These are phyloP conservation scores for Cyanoliseus patagonus DNA, from an alignment of 2,113 vertebrate species.

Conservation along the genomic window DNA sequence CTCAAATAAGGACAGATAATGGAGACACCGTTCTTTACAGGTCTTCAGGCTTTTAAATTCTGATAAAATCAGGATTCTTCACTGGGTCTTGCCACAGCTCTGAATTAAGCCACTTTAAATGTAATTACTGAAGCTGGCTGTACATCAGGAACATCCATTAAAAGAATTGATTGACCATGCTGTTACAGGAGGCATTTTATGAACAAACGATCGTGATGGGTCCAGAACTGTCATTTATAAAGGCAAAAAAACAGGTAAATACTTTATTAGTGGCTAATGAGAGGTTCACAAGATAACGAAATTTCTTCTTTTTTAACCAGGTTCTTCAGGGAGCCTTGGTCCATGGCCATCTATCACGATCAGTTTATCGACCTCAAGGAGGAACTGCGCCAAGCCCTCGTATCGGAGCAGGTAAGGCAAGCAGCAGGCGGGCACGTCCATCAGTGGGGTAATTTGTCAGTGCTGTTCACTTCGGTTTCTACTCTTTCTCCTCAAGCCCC, in stretches of 20 bases:
- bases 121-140: conserved; percentile 92
- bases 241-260: conserved; percentile 83
- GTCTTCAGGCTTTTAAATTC: conserved; percentile 88
- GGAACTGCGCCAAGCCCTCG: conserved; percentile 84
- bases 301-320: conserved; percentile 78
- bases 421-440: not conserved
- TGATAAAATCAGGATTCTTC: conserved; percentile 97
- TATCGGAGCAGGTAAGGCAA: conserved; percentile 72
- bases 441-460: conserved; percentile 47
- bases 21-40: conserved; percentile 85
- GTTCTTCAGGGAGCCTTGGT: conserved; percentile 90
- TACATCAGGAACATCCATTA: conserved; percentile 93
- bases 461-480: conserved; percentile 63
- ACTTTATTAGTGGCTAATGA: conserved; percentile 82
- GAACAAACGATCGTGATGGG: conserved; percentile 85
- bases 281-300: conserved; percentile 77
- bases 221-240: conserved; percentile 82
- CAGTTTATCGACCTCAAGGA: conserved; percentile 89
- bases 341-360: conserved; percentile 89
- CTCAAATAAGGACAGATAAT: conserved; percentile 85
- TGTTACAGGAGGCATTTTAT: conserved; percentile 86
- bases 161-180: conserved; percentile 93
- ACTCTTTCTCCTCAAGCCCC: not conserved
- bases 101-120: conserved; percentile 92
- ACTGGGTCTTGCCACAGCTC: conserved; percentile 91